A percentile compares a stretch with the other conserved stretches of the same genome.
Conservation (phyloP, 2,797 vertebrate species). For the Amblyopsis hoosieri region DNA sequence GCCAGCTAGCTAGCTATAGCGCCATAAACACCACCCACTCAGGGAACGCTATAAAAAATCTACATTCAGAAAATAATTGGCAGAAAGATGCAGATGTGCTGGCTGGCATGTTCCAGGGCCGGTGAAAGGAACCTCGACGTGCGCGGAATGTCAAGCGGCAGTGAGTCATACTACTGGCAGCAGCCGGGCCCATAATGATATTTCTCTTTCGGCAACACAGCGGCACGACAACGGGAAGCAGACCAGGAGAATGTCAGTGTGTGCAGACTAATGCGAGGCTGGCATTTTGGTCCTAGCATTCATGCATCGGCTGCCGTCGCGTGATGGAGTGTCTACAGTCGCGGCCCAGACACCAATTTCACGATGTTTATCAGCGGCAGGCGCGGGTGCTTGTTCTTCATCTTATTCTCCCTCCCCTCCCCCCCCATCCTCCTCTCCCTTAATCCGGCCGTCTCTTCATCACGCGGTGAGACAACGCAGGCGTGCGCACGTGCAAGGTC, state of each 20-base stretch:
- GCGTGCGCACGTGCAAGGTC: slow-evolving; percentile 15
- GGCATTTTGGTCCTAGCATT: slow-evolving; percentile 53
- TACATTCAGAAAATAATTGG: slow-evolving; percentile 67
- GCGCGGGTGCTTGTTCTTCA: slow-evolving; percentile 7
- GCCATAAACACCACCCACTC: neutral
- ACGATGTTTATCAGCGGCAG: slow-evolving; percentile 49
- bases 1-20: slow-evolving; percentile 10
- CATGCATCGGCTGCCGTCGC: slow-evolving; percentile 27
- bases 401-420: neutral
- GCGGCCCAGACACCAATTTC: slow-evolving; percentile 37
- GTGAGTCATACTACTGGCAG: slow-evolving; percentile 69
- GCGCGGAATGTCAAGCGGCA: slow-evolving; percentile 71
- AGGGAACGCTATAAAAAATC: slow-evolving; percentile 25
- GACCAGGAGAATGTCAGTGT: slow-evolving; percentile 45
- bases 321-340: slow-evolving; percentile 41
- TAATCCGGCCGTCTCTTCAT: slow-evolving; percentile 32
- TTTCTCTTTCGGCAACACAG: slow-evolving; percentile 50
- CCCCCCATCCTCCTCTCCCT: slow-evolving; percentile 14
- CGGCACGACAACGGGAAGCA: slow-evolving; percentile 37
- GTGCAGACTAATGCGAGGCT: slow-evolving; percentile 50
- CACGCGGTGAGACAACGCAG: slow-evolving; percentile 15
- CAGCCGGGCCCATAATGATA: slow-evolving; percentile 55
- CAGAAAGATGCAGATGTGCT: slow-evolving; percentile 68
- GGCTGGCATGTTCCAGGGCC: slow-evolving; percentile 47
- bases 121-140: slow-evolving; percentile 52